Conservation (phyloP, 2,113 vertebrate genomes). For the Labeo rohita region DNA sequence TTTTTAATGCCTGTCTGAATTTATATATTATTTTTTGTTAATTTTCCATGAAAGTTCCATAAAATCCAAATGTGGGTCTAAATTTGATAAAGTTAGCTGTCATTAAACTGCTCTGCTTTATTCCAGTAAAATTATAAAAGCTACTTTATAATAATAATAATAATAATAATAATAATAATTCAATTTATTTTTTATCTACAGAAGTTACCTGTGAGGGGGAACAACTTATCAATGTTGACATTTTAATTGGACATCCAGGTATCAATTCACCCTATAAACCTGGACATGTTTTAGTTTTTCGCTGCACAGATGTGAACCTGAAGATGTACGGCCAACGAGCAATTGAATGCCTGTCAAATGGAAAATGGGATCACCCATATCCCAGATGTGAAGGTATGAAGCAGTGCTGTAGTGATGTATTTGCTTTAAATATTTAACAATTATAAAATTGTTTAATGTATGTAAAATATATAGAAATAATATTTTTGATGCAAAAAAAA, state of each 20-base stretch:
- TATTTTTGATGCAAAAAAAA: too few species aligned
- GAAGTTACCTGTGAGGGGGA: slow-evolving; percentile 6
- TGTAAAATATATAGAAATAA: too few species aligned
- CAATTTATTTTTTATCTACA: background rate
- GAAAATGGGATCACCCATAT: slow-evolving; percentile 71
- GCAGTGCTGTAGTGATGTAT: background rate
- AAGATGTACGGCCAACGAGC: slow-evolving; percentile 61
- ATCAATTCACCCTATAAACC: slow-evolving; percentile 48
- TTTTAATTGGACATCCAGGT: slow-evolving; percentile 23
- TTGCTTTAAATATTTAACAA: background rate
- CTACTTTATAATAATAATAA: background rate
- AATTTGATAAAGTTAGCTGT: background rate
- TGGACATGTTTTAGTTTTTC: slow-evolving; percentile 76
- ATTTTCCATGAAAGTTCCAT: background rate
- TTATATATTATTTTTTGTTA: background rate
- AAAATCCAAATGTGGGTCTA: background rate
- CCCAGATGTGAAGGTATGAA: slow-evolving; percentile 80
- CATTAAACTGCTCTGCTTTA: background rate
- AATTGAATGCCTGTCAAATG: slow-evolving; percentile 74
- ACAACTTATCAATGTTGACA: slow-evolving; percentile 14
- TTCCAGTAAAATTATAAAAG: background rate
- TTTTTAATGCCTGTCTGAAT: background rate
- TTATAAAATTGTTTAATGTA: too few species aligned
- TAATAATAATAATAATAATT: background rate
- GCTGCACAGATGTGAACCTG: slow-evolving; percentile 64